Evolutionary conservation across 1,140 invertebrate genomes (phyloP), one percentile per base, ranked within the genome.

Genomic region (Dryas iulia): DNA sequence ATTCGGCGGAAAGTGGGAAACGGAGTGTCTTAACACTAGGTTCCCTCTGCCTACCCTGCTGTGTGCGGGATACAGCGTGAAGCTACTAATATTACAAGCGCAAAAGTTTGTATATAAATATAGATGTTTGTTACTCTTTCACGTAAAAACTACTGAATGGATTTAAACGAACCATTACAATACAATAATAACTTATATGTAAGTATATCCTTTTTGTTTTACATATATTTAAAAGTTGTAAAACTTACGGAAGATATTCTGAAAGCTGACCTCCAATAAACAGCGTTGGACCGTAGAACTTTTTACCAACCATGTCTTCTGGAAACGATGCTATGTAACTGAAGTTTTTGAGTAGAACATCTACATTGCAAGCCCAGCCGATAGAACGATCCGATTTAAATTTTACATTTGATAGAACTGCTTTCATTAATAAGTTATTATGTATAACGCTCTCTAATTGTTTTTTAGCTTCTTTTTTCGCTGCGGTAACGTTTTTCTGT

Each of bases 301-400:
- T 67, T 61, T 79, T 87, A 1, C 52, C 66, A 47, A 35, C 76
- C 35, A 84, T 52, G 10, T 6, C 62, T 26, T 66, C 71, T 21
- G 87, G 87, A 66, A 89, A 86, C 5, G 68, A 53, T 5, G 61
- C 56, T 31, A 87, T 81, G 23, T 83, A 25, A 33, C 79, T 71
- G 47, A 81, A 83, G 23, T 89, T 18, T 63, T 84, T 86, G 0
- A 81, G 76, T 10, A 89, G 69, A 6, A 73, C 59, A 18, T 88
- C 81, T 5, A 87, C 52, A 62, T 89, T 88, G 31, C 81, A 84
- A 1, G 67, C 72, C 87, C 87, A 89, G 5, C 81, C 84, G 21
- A 89, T 81, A 1, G 67, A 79, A 1, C 75, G 68, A 14, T 83
- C 76, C 1, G 56, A 5, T 70, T 78, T 84, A n/a, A 75, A 21